Evolutionary conservation across 2,113 vertebrate genomes (phyloP).

Genomic region (Dipodomys merriami): DNA sequence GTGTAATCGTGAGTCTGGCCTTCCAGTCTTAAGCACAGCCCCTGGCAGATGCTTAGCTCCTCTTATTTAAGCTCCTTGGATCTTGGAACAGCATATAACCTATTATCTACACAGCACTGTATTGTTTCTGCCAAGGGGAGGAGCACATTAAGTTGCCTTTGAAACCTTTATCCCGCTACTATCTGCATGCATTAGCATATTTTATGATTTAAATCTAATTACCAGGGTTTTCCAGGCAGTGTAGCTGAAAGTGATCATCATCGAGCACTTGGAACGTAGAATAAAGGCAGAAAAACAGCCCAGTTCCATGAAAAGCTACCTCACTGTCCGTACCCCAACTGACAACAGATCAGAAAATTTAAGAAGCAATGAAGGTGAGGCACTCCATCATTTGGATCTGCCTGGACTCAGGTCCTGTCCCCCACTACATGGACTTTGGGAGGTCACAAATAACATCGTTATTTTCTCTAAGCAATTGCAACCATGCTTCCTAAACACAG

Average conservation of each 20-base stretch:
- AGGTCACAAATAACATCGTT: rapidly evolving
- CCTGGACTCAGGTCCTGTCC: background rate
- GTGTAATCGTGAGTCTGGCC: no score
- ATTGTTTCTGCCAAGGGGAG: slow-evolving; percentile 43
- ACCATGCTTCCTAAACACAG: rapidly evolving
- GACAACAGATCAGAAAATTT: background rate
- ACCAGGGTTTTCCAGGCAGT: slow-evolving; percentile 55
- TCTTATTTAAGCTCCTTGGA: background rate
- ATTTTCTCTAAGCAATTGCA: background rate
- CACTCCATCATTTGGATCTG: rapidly evolving
- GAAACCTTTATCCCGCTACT: slow-evolving; percentile 67
- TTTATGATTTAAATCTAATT: slow-evolving; percentile 77
- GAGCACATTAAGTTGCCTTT: slow-evolving; percentile 62
- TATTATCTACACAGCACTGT: background rate
- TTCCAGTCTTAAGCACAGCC: background rate
- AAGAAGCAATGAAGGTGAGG: background rate
- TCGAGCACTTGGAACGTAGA: slow-evolving; percentile 7
- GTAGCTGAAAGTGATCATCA: slow-evolving; percentile 47
- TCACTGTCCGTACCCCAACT: rapidly evolving
- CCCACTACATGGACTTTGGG: rapidly evolving
- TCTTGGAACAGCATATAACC: background rate
- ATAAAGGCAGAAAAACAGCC: slow-evolving; percentile 13
- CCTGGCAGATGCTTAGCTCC: background rate
- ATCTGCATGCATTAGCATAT: slow-evolving; percentile 76
- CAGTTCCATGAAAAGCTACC: background rate